phyloP scores from a whole-genome alignment of 2,888 invertebrate genomes.

The Eupithecia subumbrata region DNA sequence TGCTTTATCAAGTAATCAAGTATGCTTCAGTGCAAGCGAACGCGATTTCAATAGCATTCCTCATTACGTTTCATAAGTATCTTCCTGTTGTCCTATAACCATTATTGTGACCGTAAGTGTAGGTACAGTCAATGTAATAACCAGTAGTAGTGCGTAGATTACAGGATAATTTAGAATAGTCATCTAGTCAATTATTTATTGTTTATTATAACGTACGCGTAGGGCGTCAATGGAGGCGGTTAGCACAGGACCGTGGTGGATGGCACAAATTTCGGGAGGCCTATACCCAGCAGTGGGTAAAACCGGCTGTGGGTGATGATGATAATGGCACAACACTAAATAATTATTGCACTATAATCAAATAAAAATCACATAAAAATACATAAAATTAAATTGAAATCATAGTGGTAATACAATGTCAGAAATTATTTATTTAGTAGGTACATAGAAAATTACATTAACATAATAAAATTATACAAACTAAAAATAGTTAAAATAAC shows the following conservation, averaged over 20 bases:
- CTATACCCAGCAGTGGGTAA: too few species aligned
- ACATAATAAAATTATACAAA: background rate
- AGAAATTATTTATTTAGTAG: too few species aligned
- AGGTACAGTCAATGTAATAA: background rate
- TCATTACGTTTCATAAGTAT: background rate
- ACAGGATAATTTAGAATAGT: background rate
- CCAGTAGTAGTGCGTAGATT: background rate
- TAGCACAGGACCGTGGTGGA: too few species aligned
- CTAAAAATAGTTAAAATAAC: background rate
- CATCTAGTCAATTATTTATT: background rate
- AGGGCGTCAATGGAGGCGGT: too few species aligned
- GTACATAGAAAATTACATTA: too few species aligned
- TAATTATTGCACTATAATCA: too few species aligned
- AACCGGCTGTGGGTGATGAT: too few species aligned
- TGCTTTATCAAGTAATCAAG: background rate
- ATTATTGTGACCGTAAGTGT: conserved; percentile 2
- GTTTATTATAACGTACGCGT: background rate
- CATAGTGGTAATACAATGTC: background rate
- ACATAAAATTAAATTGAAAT: too few species aligned
- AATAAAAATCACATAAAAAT: too few species aligned
- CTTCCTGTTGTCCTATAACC: background rate
- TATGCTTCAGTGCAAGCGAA: conserved; percentile 4
- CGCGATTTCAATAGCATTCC: conserved; percentile 11
- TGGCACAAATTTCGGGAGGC: too few species aligned
- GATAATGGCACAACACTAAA: too few species aligned